Conservation (phyloP, 2,888 invertebrate genomes). For the Stenchaetothrips biformis region DNA sequence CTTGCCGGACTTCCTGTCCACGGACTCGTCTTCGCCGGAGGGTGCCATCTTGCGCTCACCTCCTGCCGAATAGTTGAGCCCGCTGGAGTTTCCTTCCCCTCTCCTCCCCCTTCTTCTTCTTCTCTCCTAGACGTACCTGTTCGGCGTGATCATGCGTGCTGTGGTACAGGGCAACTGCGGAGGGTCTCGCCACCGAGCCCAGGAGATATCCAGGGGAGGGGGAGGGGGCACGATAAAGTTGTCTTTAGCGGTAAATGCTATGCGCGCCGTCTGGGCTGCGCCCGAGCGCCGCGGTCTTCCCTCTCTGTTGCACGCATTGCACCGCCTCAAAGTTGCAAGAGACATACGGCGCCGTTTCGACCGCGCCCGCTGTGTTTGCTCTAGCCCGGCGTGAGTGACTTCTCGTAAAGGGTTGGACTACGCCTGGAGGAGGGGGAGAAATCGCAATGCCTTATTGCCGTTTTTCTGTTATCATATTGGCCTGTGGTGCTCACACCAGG, state of each 20-base stretch:
- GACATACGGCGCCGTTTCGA: background rate
- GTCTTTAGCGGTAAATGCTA: background rate
- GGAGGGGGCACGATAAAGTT: slow-evolving; percentile 3
- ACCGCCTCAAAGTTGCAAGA: background rate
- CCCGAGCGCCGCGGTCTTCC: background rate
- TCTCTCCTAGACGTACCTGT: slow-evolving; percentile 2
- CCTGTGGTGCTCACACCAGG: too few species aligned
- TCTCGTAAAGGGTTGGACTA: background rate
- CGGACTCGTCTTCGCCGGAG: background rate
- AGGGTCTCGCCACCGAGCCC: background rate
- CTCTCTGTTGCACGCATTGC: background rate
- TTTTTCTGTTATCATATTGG: too few species aligned
- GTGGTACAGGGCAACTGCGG: background rate
- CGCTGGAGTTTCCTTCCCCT: background rate
- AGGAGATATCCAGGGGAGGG: background rate
- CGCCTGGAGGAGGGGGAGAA: too few species aligned
- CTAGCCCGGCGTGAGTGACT: background rate
- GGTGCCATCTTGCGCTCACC: too few species aligned
- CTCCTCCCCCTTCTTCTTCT: background rate
- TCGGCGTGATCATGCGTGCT: background rate
- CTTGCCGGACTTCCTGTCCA: background rate
- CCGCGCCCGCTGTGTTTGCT: background rate
- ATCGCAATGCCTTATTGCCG: too few species aligned
- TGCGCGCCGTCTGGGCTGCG: too few species aligned
- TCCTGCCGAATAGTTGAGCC: too few species aligned